Percentiles rank a stretch among this genome's conserved stretches.
Conservation (phyloP, 1,140 invertebrate genomes). For the Drosophila murphyi region DNA sequence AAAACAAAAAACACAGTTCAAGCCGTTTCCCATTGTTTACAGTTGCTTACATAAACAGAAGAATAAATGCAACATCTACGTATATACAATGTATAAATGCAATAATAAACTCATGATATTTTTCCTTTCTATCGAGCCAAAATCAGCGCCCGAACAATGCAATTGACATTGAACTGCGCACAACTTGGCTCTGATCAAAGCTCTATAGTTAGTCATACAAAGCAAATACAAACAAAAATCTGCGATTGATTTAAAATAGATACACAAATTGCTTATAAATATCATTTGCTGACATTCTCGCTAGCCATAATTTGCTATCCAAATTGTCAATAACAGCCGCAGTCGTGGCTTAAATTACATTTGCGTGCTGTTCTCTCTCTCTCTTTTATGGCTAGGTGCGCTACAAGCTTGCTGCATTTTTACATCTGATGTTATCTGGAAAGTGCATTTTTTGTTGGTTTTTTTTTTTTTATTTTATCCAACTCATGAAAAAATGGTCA, state of each 20-base stretch:
- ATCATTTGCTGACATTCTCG: conserved; percentile 10
- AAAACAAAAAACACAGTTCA: not conserved
- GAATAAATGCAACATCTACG: conserved; percentile 13
- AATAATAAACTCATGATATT: conserved; percentile 32
- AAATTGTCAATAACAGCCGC: conserved; percentile 19
- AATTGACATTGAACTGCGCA: conserved; percentile 41
- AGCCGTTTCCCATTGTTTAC: conserved; percentile 7
- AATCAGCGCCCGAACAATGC: conserved; percentile 17
- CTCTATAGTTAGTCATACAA: conserved; percentile 1
- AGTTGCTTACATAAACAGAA: conserved; percentile 19
- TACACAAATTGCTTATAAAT: conserved; percentile 24
- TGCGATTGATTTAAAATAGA: conserved; percentile 11
- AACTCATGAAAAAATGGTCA: conserved; percentile 30
- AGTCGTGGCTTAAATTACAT: conserved; percentile 29
- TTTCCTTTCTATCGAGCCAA: conserved; percentile 34
- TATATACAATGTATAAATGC: not conserved
- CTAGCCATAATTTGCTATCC: conserved; percentile 25
- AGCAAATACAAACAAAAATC: not conserved
- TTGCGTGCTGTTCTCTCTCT: conserved; percentile 30
- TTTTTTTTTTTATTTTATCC: not conserved
- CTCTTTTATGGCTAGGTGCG: not conserved
- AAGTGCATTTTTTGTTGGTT: conserved; percentile 6
- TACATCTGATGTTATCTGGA: conserved; percentile 36
- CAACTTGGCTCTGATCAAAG: not conserved
- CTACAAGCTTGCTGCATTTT: conserved; percentile 4